Evolutionary conservation across 37 sponge, comb jelly and placozoan genomes (phyloP), one percentile per base, ranked within the genome.

Genomic region (Ephydatia muelleri): DNA sequence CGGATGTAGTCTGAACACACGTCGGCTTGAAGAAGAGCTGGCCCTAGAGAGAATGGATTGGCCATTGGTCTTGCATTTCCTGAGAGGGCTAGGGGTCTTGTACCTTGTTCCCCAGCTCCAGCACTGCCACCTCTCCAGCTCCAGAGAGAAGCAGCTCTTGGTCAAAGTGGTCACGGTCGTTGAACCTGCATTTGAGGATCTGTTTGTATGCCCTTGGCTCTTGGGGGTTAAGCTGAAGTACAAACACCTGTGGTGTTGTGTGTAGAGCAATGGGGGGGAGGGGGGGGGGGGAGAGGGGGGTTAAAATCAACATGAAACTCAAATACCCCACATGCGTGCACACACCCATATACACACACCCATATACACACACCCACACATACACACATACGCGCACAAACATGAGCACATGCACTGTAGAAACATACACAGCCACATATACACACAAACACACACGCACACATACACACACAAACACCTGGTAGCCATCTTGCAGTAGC

Each of bases 1-100:
- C 30, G 6, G 96, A 92, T 31, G 77, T 80, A 64, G 79, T 79
- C 2, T 91, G 93, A 40, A 87, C 73, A 39, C 83, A 88, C 0
- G 94, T 91, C 26, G 94, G 97, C 82, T 74, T 93, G 84, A 96
- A 96, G 77, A 47, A 91, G 75, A 96, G 71, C 28, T 67, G 70
- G 9, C 92, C 88, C 92, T 93, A 67, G 13, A 32, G 29, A 47
- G 31, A 67, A 47, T 49, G 65, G 68, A 26, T 81, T 35, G 12
- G 26, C 30, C 16, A 67, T 67, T 13, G 40, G 12, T 13, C 16
- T 77, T 13, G 33, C 68, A 2, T n/a, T 68, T 35, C 37, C 25
- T 37, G 39, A 68, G 14, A 68, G 37, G n/a, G n/a, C n/a, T 13
- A 26, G 21, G 65, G 9, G 49, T 38, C 0, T 13, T 85, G 68